Evolutionary conservation across 2,113 vertebrate genomes (phyloP), one percentile per base, ranked within the genome.

Genomic region (Elephantulus edwardii): DNA sequence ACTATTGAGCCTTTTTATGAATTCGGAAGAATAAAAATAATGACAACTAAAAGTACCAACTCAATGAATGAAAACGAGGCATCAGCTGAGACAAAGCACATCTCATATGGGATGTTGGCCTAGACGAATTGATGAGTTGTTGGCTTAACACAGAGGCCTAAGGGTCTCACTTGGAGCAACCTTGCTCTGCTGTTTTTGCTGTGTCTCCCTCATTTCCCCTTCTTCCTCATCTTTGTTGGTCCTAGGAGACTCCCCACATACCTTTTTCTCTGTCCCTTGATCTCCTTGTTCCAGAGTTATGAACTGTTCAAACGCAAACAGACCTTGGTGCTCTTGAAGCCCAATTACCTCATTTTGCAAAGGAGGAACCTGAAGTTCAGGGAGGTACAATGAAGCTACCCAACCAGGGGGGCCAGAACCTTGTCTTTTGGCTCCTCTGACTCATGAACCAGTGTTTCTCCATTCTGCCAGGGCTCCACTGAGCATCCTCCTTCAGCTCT

Each of bases 1-100:
- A 60, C 8, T 91, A 81, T 85, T 81, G 88, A 87, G 12, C n/a
- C 42, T 81, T 89, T 87, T 74, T 70, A 33, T 85, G 66, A 94
- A 33, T 87, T 79, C 87, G 40, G n/a, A 24, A 19, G 75, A 85
- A 60, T 83, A 33, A 62, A 50, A 75, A 83, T 50, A 66, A 54
- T 30, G 78, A 52, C 19, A 42, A 71, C n/a, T 82, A 33, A 90
- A 93, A 77, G 28, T 56, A 52, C 35, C 91, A 85, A 70, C 81
- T 81, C 6, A 82, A 1, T 72, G 80, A 82, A 33, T 66, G 54
- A 86, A 92, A 92, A 76, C 9, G 50, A 50, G 76, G 60, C n/a
- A 54, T 33, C 56, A 84, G 22, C 56, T 76, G 40, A 78, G 30
- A 79, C 26, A 44, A 75, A 94, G 77, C 12, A 64, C 3, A 89